A percentile compares a stretch with the other conserved stretches of the same genome.
phyloP scores from a whole-genome alignment of 2,797 vertebrate species.

The Coccyzus lansbergi region DNA sequence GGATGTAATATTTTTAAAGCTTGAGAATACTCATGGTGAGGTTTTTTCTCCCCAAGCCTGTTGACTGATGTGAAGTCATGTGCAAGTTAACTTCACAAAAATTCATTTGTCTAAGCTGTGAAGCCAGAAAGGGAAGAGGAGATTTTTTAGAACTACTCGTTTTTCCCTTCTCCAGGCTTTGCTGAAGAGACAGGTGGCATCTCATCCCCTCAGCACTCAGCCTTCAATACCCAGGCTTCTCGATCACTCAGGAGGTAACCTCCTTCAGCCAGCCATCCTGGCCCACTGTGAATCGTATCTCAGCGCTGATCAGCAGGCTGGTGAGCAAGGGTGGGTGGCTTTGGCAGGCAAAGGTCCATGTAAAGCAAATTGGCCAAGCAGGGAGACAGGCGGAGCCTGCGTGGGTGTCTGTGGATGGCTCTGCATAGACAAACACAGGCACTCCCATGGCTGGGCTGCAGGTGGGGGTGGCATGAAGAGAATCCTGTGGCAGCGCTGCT shows the following conservation, averaged over 20 bases:
- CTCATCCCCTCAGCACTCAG: background rate
- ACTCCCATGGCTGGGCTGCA: background rate
- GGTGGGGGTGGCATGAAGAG: background rate
- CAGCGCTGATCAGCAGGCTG: rapidly evolving
- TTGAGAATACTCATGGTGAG: background rate
- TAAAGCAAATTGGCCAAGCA: background rate
- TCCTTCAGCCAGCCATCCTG: rapidly evolving
- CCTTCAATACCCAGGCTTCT: background rate
- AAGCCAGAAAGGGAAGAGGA: background rate
- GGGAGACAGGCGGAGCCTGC: rapidly evolving
- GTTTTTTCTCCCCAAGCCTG: background rate
- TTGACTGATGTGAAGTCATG: rapidly evolving
- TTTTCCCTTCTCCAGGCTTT: background rate
- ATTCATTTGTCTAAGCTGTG: background rate
- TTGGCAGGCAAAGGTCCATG: background rate
- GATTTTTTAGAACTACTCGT: background rate
- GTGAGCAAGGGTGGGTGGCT: no score
- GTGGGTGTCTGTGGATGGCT: rapidly evolving
- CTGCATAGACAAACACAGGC: rapidly evolving
- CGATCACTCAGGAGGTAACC: rapidly evolving
- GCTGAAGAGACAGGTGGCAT: background rate
- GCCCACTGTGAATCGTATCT: rapidly evolving
- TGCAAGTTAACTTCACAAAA: background rate
- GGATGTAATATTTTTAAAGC: background rate
- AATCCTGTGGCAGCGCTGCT: background rate